A percentile compares a stretch with the other conserved stretches of the same genome.
Conservation (phyloP, 1,140 invertebrate species). For the Apis mellifera region Amel_HAv3.1 CM009938.2:2365001-2365500, state of each 20-base stretch:
- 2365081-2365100: too few species aligned
- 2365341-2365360: neutral
- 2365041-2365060: conserved; percentile 2
- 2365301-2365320: neutral
- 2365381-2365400: conserved; percentile 50
- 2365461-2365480: conserved; percentile 51
- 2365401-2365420: conserved; percentile 55
- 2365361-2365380: conserved; percentile 44
- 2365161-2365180: neutral
- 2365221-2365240: too few species aligned
- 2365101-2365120: too few species aligned
- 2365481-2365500: conserved; percentile 69
- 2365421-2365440: conserved; percentile 18
- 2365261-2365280: too few species aligned
- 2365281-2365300: too few species aligned
- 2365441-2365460: conserved; percentile 30
- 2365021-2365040: neutral
- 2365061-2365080: neutral
- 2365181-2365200: too few species aligned
- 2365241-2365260: too few species aligned
- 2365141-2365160: too few species aligned
- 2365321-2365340: neutral
- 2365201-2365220: too few species aligned
- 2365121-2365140: too few species aligned
- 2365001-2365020: neutral